Evolutionary conservation across 2,888 invertebrate species (phyloP), one percentile per base, ranked within the genome.

Genomic region (Drosophila ezoana): DNA sequence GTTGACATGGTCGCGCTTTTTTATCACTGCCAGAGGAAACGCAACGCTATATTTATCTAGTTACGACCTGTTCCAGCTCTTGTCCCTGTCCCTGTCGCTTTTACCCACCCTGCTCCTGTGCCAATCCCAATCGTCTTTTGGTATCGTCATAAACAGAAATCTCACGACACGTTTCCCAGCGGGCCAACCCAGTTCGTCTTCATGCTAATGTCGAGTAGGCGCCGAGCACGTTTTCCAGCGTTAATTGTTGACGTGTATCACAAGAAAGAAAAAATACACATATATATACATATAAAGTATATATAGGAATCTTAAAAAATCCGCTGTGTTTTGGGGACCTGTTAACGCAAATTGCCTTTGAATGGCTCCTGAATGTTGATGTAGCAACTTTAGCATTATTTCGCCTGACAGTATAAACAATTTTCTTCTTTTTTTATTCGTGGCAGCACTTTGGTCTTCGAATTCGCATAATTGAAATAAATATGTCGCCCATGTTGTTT

Each of bases 231-330:
- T 76, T 79, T 71, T 67, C 44, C 64, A 45, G 53, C 52, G 67
- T 82, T 79, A 82, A 88, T 88, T 88, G 83, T 76, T 73, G 76
- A 73, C 88, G 88, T 86, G 88, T 85, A 88, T 88, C 88, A 85
- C 64, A 56, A 48, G 1, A 35, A 14, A 6, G 14, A 16, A 40
- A 48, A 56, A 18, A 32, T 16, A 38, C 35, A n/a, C 3, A 37
- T 4, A 40, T 16, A 54, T 48, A 56, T 41, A 20, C 18, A 18
- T 18, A 11, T 43, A 44, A 68, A 53, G 49, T 56, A 52, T 51
- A 56, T 56, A 63, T 49, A 38, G 51, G 37, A 35, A 28, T 28
- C 8, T 28, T 28, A 28, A 28, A 8, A 2, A 28, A 28, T 28
- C 1, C 28, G 28, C 8, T 8, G 8, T 28, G 57, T 49, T 41